These are phyloP conservation scores for Heliothis virescens DNA, from an alignment of 1,140 invertebrate genomes.

Conservation along the genomic window DNA sequence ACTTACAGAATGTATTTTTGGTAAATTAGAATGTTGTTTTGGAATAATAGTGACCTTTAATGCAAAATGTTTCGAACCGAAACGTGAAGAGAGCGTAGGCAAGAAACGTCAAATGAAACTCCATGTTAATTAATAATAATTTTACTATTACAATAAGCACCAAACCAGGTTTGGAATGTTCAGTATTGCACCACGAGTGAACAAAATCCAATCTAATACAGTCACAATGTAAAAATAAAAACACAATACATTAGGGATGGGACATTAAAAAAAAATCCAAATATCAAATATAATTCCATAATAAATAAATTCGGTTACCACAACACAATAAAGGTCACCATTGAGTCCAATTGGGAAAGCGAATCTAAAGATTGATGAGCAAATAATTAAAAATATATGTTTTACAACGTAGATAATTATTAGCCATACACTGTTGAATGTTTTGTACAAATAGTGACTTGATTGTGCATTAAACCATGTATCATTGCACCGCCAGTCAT, in stretches of 20 bases:
- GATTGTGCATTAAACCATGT: conserved; percentile 75
- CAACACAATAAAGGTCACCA: conserved; percentile 83
- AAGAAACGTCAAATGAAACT: conserved; percentile 78
- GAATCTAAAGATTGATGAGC: conserved; percentile 56
- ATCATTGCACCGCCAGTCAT: conserved; percentile 71
- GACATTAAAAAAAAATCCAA: conserved; percentile 53
- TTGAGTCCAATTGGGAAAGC: conserved; percentile 64
- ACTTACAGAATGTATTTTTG: conserved; percentile 37
- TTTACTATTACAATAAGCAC: conserved; percentile 85
- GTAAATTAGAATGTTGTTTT: conserved; percentile 24
- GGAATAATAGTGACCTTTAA: conserved; percentile 82
- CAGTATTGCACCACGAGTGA: conserved; percentile 83
- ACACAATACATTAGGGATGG: conserved; percentile 52
- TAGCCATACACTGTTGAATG: conserved; percentile 53
- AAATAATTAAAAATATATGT: conserved; percentile 47
- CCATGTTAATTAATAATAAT: conserved; percentile 75
- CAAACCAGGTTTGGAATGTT: conserved; percentile 86
- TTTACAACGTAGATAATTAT: conserved; percentile 39
- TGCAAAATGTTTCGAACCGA: conserved; percentile 46
- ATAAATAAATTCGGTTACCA: conserved; percentile 73
- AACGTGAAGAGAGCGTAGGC: conserved; percentile 69
- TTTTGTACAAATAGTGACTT: conserved; percentile 83
- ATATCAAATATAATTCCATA: conserved; percentile 58
- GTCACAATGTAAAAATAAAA: conserved; percentile 56
- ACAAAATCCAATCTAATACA: conserved; percentile 76